Base-by-base conservation (phyloP, 1,140 invertebrate genomes). In the Amphibalanus amphitrite region DNA sequence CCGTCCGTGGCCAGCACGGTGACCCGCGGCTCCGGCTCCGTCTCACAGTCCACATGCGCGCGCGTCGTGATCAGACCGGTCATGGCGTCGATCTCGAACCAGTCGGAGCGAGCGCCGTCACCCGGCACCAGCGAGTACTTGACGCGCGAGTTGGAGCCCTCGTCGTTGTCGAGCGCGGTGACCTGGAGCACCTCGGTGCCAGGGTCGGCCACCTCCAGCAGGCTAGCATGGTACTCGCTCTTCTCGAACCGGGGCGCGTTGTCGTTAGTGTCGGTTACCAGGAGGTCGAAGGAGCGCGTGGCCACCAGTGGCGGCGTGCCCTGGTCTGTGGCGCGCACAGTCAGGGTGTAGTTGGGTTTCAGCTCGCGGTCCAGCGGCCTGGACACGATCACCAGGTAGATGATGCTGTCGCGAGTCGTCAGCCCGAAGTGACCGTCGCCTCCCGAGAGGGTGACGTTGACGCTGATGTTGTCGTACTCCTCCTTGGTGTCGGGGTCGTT, bases 251-350 rank as follows among this genome's bases (percentile, higher is more conserved):
- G 84, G 0, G 94, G 94, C 0, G 90, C 87, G 78, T 96, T 96
- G 78, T 97, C 94, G 79, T 95, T 95, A 13, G 93, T 86, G 77
- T 95, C 93, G 0, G 89, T 91, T 38, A 96, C 89, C 40, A 86
- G 81, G 0, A 96, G 80, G 71, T 88, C 85, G 74, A 95, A 93
- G 0, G 87, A 89, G 23, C 88, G 85, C 0, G 88, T 87, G 3
- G 92, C 91, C 71, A 89, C 95, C 81, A 95, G 85, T 76, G 95
- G 92, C 3, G 95, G 93, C 74, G 88, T 87, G 8, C 95, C 95
- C 79, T 95, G 91, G 79, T 98, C 96, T 0, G 90, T 94, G 0
- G 93, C 93, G 71, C 94, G 93, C n/a, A 95, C 90, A 25, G 92
- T 95, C 69, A 97, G 79, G 74, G 88, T 85, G 80, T 97, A 97